Base-by-base conservation (phyloP, 1,140 invertebrate genomes). In the Pseudomyrmex flavicornis region DNA sequence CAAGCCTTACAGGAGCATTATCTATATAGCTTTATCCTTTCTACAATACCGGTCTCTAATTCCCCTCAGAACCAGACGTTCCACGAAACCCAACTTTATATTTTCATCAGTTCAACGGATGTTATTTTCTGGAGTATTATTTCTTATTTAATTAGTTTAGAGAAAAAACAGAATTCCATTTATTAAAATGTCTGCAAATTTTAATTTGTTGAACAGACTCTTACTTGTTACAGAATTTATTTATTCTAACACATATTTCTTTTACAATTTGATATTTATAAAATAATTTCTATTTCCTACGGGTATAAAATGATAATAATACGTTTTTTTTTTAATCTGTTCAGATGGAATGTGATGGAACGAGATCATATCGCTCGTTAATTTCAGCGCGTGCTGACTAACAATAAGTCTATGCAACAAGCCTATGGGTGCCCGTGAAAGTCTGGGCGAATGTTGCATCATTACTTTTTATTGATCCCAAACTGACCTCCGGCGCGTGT, bases 401-500 rank as follows among this genome's bases (percentile, higher is more conserved):
- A n/a, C n/a, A n/a, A n/a, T n/a, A n/a, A 69, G n/a, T 8, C 46
- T 17, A 17, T 17, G 13, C 22, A 3, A 56, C 52, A 17, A 10
- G 10, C 8, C 22, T 12, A 48, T 74, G 35, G 48, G 22, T 20
- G 17, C 9, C 52, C 56, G 77, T 61, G 79, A 89, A 91, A 90
- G 69, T 88, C 68, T 59, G 65, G 65, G 61, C 59, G 61, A 80
- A 85, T 72, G 52, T 90, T 89, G 85, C 87, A 79, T 88, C 87
- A 89, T 76, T 56, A 48, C 65, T 88, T 89, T 76, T 52, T 85
- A 89, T 89, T 68, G 87, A 89, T 88, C 69, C 48, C 59, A 46
- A 35, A 26, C 58, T 26, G 52, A 73, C 83, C 56, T 59, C 63
- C 15, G 35, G 22, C 50, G 54, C 22, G 22, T 15, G 10, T 1